Conservation (phyloP, 2,113 vertebrate genomes). For the Polypterus senegalus region DNA sequence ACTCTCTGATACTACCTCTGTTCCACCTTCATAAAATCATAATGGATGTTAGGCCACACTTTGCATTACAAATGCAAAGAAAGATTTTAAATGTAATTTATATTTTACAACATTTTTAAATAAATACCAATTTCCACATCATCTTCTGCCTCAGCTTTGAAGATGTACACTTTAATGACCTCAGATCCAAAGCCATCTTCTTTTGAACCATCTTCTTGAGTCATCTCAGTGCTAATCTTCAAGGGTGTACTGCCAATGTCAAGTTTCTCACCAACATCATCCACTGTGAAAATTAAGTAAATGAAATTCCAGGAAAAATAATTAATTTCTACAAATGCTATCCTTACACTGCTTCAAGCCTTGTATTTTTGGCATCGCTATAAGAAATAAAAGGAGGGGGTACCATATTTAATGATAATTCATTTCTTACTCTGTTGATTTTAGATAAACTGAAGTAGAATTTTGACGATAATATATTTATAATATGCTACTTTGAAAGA, state of each 20-base stretch:
- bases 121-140: slow-evolving; percentile 85
- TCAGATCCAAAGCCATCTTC: slow-evolving; percentile 84
- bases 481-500: too few species aligned
- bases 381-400: too few species aligned
- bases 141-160: slow-evolving; percentile 97
- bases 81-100: not conserved
- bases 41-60: not conserved
- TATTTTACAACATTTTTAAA: too few species aligned
- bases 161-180: slow-evolving; percentile 98
- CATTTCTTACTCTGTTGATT: too few species aligned
- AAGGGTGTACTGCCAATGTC: slow-evolving; percentile 84
- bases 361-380: too few species aligned
- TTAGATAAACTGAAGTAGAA: too few species aligned
- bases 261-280: slow-evolving; percentile 92
- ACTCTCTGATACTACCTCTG: slow-evolving; percentile 90
- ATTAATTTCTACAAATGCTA: too few species aligned
- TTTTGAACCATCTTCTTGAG: slow-evolving; percentile 79
- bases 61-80: not conserved
- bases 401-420: too few species aligned
- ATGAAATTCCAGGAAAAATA: too few species aligned
- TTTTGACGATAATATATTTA: too few species aligned
- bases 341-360: too few species aligned
- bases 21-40: slow-evolving; percentile 62
- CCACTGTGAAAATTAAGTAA: slow-evolving; percentile 59
- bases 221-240: slow-evolving; percentile 83